Evolutionary conservation across 1,140 invertebrate genomes (phyloP), one percentile per base, ranked within the genome.

Genomic region (Cotesia glomerata): DNA sequence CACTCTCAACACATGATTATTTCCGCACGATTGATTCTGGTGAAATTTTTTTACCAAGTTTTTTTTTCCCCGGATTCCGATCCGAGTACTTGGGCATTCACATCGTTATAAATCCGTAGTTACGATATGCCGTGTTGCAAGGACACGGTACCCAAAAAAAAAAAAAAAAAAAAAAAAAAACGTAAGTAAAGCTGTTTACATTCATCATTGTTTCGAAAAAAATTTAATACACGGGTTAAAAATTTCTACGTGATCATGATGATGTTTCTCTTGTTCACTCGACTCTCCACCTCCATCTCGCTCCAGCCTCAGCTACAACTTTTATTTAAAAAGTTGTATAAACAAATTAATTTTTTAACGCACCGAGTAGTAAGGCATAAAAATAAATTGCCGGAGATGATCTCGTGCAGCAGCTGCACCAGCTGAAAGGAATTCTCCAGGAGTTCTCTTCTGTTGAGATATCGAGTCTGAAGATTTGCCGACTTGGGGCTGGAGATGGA

Each of bases 11-110:
- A 45, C 16, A 49, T 61, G 34, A 71, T 71, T 71, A 71, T 71
- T 71, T 71, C 69, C 69, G 69, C 69, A 71, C 64, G 69, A 71
- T 71, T 56, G 69, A 71, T 39, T 52, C 34, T 51, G 16, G 16
- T 26, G 34, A 18, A 2, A 13, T 65, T 71, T 65, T 71, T 65
- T 64, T 64, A 45, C 45, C 9, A 5, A 26, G 34, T 63, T 65
- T 65, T 45, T 58, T 61, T 62, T 34, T 9, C 7, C 5, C 4
- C 16, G 62, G 69, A 71, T 64, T 71, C 62, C 45, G 64, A 71
- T 71, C 54, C 26, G 45, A 64, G 69, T 52, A 49, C 49, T 49
- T 71, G 18, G 49, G 16, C 11, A 39, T 49, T 70, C 59, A 36
- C 68, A 70, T 70, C 39, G n/a, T 70, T 70, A 70, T 70, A 59